phyloP scores from a whole-genome alignment of 2,797 vertebrate genomes.

The Cetoscarus ocellatus region DNA sequence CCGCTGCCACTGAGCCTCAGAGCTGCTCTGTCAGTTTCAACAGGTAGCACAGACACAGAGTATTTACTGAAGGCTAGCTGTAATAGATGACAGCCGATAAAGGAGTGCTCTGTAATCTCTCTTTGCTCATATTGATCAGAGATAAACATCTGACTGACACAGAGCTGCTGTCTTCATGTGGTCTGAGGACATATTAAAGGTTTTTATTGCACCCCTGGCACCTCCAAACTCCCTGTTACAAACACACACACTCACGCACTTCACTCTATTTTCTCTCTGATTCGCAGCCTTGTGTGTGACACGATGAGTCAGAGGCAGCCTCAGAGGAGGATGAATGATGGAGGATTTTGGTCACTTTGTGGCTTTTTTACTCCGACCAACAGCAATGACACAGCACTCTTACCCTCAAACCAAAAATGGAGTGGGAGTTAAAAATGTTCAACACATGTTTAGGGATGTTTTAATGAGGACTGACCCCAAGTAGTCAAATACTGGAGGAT shows the following conservation, averaged over 20 bases:
- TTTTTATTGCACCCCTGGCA: slow-evolving; percentile 46
- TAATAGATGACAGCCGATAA: slow-evolving; percentile 61
- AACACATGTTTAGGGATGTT: too few relatives aligned
- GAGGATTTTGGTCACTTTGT: slow-evolving; percentile 20
- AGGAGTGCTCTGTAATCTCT: slow-evolving; percentile 50
- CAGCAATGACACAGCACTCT: background rate
- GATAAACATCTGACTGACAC: slow-evolving; percentile 58
- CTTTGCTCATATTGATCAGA: slow-evolving; percentile 63
- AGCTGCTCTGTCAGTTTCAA: slow-evolving; percentile 35
- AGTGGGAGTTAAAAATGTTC: background rate
- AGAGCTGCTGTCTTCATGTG: slow-evolving; percentile 24
- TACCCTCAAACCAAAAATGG: background rate
- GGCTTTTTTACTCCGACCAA: slow-evolving; percentile 32
- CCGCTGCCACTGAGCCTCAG: slow-evolving; percentile 25
- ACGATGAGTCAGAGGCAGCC: slow-evolving; percentile 64
- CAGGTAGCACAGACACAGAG: slow-evolving; percentile 40
- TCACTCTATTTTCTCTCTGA: slow-evolving; percentile 60
- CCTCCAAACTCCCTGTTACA: slow-evolving; percentile 14
- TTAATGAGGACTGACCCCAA: too few relatives aligned
- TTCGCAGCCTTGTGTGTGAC: slow-evolving; percentile 45
- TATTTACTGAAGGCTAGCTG: slow-evolving; percentile 35
- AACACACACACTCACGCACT: slow-evolving; percentile 19
- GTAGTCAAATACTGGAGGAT: too few relatives aligned
- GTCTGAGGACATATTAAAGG: slow-evolving; percentile 54
- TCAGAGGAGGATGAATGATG: slow-evolving; percentile 38